Evolutionary conservation across 1,140 invertebrate genomes (phyloP), one percentile per base, ranked within the genome.

Genomic region (Venustaconcha ellipsiformis): DNA sequence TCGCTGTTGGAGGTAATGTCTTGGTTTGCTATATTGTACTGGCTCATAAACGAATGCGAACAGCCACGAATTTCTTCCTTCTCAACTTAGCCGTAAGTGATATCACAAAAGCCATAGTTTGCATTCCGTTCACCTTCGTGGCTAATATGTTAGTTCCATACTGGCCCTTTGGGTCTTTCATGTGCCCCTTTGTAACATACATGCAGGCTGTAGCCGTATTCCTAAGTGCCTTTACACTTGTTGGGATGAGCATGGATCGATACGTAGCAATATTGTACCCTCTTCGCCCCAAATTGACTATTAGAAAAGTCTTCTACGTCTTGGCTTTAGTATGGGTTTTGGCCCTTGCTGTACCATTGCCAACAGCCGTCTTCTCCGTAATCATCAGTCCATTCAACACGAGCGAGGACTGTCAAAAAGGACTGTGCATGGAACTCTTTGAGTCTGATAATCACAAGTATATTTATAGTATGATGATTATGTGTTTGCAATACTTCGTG

Each of bases 41-140:
- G 57, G 94, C 95, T 30, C 89, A 90, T 89, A 93, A 95, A 70
- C 91, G 95, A 73, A 98, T 98, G 96, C 89, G 96, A 66, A 97
- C 96, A 0, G 95, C 97, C 2, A 98, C 96, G 63, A 98, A 98
- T 90, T 97, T 97, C 84, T 99, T 98, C 90, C 97, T 99, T 67
- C 93, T 99, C 2, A 99, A 98, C 85, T 89, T 99, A 76, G 97
- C 97, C 0, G 94, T 99, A 48, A 96, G 97, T 0, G 97, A 99
- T 57, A 76, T 76, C 57, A 69, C 74, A 18, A 76, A 76, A 48
- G 74, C 68, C 14, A 48, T 76, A 14, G 56, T 76, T 14, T 76
- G 74, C 60, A 76, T 76, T 23, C 74, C 74, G 18, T 70, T 76
- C 67, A 76, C 74, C 0, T 76, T 70, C 59, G 74, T 88, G 95